phyloP scores from a whole-genome alignment of 2,797 vertebrate genomes.

The Artibeus jamaicensis region DNA sequence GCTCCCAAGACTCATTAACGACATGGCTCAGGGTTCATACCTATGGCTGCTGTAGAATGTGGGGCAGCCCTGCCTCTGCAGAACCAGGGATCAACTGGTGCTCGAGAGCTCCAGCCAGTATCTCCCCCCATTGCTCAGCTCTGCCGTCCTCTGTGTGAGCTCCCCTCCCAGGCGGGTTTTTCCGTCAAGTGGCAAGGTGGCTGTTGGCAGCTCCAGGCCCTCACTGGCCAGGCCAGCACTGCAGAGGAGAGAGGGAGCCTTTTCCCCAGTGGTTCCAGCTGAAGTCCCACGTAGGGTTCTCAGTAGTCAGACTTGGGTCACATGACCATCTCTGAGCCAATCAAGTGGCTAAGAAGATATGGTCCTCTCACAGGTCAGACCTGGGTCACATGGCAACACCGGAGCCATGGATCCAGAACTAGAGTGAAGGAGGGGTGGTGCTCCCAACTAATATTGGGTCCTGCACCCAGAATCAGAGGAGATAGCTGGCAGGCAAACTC shows the following conservation, averaged over 20 bases:
- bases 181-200: neutral
- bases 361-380: neutral
- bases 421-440: neutral
- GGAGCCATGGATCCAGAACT: neutral
- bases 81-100: neutral
- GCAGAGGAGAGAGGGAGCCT: neutral
- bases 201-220: neutral
- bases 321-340: neutral
- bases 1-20: neutral
- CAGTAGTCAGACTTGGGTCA: neutral
- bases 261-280: neutral
- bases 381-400: neutral
- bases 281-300: neutral
- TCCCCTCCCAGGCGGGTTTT: neutral
- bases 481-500: neutral
- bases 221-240: neutral
- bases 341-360: neutral
- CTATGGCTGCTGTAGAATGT: neutral
- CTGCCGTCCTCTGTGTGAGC: neutral
- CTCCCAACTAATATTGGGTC: rapidly evolving
- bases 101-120: neutral
- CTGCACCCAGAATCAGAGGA: neutral
- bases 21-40: neutral
- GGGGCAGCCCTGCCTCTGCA: neutral
- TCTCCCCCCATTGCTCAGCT: neutral